phyloP scores from a whole-genome alignment of 1,140 invertebrate genomes.

The Charaxes varanes region DNA sequence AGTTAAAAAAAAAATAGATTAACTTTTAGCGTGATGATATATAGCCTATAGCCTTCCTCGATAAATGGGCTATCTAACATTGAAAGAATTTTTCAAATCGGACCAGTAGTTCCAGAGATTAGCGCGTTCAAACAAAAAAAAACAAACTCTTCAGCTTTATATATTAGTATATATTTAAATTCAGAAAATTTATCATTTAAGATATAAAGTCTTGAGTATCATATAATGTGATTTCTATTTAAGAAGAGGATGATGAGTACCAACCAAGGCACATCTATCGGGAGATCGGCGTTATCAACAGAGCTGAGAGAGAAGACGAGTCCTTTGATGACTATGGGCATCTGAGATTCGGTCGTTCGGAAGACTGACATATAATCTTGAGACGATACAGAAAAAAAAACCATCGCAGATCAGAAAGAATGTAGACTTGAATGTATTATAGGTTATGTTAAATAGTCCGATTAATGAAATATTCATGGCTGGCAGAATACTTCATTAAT shows the following conservation, averaged over 20 bases:
- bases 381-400: constrained; percentile 8
- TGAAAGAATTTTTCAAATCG: too few species aligned
- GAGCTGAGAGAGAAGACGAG: constrained; percentile 71
- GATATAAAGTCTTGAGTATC: too few species aligned
- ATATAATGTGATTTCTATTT: too few species aligned
- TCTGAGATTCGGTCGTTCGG: constrained; percentile 78
- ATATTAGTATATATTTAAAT: too few species aligned
- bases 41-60: too few species aligned
- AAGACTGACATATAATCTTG: constrained; percentile 41
- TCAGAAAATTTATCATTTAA: too few species aligned
- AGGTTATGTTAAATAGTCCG: background rate
- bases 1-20: too few species aligned
- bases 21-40: too few species aligned
- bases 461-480: constrained; percentile 28
- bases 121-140: too few species aligned
- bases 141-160: too few species aligned
- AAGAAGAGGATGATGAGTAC: constrained; percentile 76
- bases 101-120: too few species aligned
- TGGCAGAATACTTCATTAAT: constrained; percentile 30
- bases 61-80: too few species aligned
- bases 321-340: constrained; percentile 82
- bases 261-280: constrained; percentile 75
- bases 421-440: background rate
- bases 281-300: constrained; percentile 79
- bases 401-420: constrained; percentile 12